Conservation (phyloP, 2,113 vertebrate genomes). For the Gorsachius goisagi region DNA sequence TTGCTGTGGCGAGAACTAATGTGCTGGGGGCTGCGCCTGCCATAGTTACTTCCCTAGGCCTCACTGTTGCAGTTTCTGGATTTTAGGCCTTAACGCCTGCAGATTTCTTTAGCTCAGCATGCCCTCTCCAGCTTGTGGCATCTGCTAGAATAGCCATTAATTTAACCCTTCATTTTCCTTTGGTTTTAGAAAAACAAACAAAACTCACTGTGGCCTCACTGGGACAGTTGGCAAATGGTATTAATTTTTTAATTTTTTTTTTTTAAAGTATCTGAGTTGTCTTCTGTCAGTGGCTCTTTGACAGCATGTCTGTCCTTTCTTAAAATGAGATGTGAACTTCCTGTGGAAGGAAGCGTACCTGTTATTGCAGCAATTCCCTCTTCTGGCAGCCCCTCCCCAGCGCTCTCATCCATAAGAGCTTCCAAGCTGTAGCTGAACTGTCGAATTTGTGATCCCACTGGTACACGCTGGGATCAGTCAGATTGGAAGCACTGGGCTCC, state of each 20-base stretch:
- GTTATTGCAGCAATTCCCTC: neutral
- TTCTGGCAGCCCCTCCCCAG: neutral
- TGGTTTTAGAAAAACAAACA: neutral
- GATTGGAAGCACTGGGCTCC: neutral
- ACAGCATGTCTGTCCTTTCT: neutral
- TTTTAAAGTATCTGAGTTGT: neutral
- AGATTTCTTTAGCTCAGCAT: neutral
- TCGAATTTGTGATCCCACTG: neutral
- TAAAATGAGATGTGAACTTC: neutral
- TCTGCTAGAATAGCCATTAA: neutral
- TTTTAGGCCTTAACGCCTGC: neutral
- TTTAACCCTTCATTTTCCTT: neutral
- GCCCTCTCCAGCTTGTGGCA: neutral
- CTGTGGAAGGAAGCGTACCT: neutral
- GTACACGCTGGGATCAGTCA: neutral
- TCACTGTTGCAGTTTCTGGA: neutral
- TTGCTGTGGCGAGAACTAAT: neutral
- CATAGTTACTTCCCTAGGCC: rapidly evolving
- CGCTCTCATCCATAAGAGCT: neutral
- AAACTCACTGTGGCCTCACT: neutral
- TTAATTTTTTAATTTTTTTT: too few species aligned
- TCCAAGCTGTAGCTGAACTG: neutral
- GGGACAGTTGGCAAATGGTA: neutral
- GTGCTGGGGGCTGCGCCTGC: neutral
- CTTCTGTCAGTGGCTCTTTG: neutral